phyloP scores from a whole-genome alignment of 2,888 invertebrate genomes.

The Drosophila kanekoi region DNA sequence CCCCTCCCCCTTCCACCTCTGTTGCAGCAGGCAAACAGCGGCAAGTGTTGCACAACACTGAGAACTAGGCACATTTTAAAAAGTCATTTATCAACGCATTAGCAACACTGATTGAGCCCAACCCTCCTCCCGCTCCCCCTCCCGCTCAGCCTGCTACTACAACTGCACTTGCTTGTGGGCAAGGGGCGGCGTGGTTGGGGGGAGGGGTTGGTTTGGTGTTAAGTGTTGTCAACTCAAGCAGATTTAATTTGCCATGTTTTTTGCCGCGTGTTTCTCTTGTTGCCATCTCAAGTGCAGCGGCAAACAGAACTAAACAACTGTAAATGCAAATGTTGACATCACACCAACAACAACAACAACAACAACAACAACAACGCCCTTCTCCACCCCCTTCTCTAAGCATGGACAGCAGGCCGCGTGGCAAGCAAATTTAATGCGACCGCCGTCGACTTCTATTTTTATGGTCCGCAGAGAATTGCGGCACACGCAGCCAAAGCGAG shows the following conservation, averaged over 20 bases:
- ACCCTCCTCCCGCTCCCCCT: too few relatives aligned
- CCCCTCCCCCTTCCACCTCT: not conserved
- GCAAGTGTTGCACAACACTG: constrained; percentile 24
- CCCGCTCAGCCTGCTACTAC: too few relatives aligned
- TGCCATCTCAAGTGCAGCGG: constrained; percentile 70
- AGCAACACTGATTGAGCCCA: constrained; percentile 75
- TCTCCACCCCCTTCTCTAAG: not conserved
- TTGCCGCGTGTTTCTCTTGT: constrained; percentile 27
- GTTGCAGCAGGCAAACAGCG: constrained; percentile 10
- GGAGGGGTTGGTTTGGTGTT: constrained; percentile 55
- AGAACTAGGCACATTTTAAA: constrained; percentile 62
- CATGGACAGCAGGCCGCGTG: constrained; percentile 56
- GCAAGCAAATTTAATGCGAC: constrained; percentile 64
- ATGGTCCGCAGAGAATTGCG: constrained; percentile 82
- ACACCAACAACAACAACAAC: constrained; percentile 55
- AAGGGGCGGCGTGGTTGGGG: not conserved
- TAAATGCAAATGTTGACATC: constrained; percentile 80
- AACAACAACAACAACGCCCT: not conserved
- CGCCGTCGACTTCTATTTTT: constrained; percentile 64
- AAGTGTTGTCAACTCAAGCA: constrained; percentile 83
- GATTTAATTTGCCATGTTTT: constrained; percentile 83
- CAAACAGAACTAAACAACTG: constrained; percentile 67
- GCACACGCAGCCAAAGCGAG: constrained; percentile 61
- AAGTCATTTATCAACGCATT: constrained; percentile 80
- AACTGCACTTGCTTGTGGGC: not conserved